phyloP scores from a whole-genome alignment of 2,888 invertebrate species.

The Saturnia pavonia region DNA sequence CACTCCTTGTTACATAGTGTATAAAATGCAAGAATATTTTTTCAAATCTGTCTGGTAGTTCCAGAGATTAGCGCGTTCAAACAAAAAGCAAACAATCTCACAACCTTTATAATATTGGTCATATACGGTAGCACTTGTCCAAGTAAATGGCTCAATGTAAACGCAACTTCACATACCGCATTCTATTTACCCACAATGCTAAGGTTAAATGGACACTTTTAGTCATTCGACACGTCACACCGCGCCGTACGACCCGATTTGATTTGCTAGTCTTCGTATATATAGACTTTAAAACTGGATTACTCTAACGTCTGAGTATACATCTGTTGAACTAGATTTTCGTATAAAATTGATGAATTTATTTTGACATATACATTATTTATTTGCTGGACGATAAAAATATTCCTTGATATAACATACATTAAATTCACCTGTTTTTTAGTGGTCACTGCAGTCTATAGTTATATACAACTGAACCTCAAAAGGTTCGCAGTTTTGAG shows the following conservation, averaged over 20 bases:
- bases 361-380: background rate
- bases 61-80: too few relatives aligned
- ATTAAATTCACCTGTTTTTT: too few relatives aligned
- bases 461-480: too few relatives aligned
- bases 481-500: too few relatives aligned
- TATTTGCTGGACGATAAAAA: too few relatives aligned
- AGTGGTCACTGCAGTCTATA: too few relatives aligned
- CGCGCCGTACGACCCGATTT: conserved; percentile 6
- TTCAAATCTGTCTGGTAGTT: too few relatives aligned
- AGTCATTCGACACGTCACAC: conserved; percentile 43
- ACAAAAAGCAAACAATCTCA: background rate
- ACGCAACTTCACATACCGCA: conserved; percentile 25
- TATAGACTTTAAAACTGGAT: background rate
- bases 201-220: conserved; percentile 50
- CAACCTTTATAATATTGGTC: background rate
- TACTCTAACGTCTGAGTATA: background rate
- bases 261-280: conserved; percentile 15
- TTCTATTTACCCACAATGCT: conserved; percentile 43
- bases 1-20: too few relatives aligned
- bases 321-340: conserved; percentile 2
- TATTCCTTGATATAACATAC: too few relatives aligned
- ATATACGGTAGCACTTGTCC: too few relatives aligned
- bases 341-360: background rate
- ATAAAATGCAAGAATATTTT: too few relatives aligned
- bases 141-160: background rate